Conservation (phyloP, 2,113 vertebrate species). For the Zootoca vivipara region DNA sequence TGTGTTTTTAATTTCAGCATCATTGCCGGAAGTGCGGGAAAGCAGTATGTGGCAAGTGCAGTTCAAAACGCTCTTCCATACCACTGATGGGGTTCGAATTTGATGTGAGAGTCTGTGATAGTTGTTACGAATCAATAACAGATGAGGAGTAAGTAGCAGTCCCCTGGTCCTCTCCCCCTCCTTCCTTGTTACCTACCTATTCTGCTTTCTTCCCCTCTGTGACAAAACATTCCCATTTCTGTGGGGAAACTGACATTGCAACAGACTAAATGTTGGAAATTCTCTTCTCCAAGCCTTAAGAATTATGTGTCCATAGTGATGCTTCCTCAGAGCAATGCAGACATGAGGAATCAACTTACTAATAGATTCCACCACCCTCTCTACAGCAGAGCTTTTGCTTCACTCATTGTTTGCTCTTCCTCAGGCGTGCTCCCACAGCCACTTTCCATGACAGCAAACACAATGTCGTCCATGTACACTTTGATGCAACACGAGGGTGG, state of each 20-base stretch:
- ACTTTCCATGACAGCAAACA: conserved; percentile 98
- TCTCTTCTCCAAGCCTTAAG: background rate
- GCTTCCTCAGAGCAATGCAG: background rate
- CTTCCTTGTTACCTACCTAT: background rate
- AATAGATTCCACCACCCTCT: background rate
- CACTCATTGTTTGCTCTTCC: conserved; percentile 8
- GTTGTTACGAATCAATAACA: conserved; percentile 93
- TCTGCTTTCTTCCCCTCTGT: background rate
- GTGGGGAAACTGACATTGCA: background rate
- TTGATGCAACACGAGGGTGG: conserved; percentile 92
- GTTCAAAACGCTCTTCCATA: conserved; percentile 94
- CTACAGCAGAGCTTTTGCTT: background rate
- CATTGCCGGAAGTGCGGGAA: conserved; percentile 97
- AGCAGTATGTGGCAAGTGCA: conserved; percentile 95
- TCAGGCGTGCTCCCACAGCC: conserved; percentile 91
- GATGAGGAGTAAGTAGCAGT: conserved; percentile 92
- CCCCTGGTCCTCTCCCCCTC: background rate
- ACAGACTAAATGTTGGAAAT: background rate
- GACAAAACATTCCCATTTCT: background rate
- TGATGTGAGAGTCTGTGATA: conserved; percentile 94
- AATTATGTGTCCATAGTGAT: background rate
- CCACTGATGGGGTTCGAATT: conserved; percentile 99
- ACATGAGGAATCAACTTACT: background rate
- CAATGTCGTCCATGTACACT: conserved; percentile 90
- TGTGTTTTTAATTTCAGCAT: conserved; percentile 79